Base-by-base conservation (phyloP, 1,140 invertebrate species). In the Meloidogyne floridensis region DNA sequence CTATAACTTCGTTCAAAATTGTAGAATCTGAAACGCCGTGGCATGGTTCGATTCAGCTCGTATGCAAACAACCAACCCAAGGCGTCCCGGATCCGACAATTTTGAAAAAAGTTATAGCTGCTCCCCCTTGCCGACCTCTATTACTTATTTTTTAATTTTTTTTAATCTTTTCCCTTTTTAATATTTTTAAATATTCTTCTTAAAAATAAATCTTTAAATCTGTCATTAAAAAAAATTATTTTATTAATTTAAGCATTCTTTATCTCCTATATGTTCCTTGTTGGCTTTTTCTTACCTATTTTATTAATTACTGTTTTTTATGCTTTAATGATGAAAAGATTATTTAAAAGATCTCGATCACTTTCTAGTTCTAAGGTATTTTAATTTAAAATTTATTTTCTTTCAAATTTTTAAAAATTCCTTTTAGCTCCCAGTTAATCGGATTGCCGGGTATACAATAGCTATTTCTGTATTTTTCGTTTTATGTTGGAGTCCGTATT, bases 361-460 rank as follows among this genome's bases (percentile, higher is more conserved):
- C 83, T 88, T 59, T 77, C 82, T 54, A 79, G 59, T n/a, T 79
- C 77, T 10, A 79, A 79, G 77, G 77, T 87, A 69, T 18, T 77
- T 83, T 75, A 51, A 8, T 51, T n/a, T 9, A 65, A 76, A 76
- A 32, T 79, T 80, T 15, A 13, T 73, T n/a, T 32, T 15, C 8
- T 65, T 72, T 43, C 10, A 32, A 32, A 32, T 32, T 32, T 32
- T 32, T 32, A 32, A 32, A 32, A 32, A 32, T 32, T 32, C 51
- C 53, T 32, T 86, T 83, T 56, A 87, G 70, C 80, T 88, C 5
- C 88, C 88, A 18, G 85, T 89, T 10, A 81, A 78, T 42, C 80
- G 86, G n/a, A 88, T 89, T 42, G 88, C 88, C 56, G 73, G 81
- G 13, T 89, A 90, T 81, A 89, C 88, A 15, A 89, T 89, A 47